Evolutionary conservation across 2,113 vertebrate genomes (phyloP).

Genomic region (Hucho hucho): DNA sequence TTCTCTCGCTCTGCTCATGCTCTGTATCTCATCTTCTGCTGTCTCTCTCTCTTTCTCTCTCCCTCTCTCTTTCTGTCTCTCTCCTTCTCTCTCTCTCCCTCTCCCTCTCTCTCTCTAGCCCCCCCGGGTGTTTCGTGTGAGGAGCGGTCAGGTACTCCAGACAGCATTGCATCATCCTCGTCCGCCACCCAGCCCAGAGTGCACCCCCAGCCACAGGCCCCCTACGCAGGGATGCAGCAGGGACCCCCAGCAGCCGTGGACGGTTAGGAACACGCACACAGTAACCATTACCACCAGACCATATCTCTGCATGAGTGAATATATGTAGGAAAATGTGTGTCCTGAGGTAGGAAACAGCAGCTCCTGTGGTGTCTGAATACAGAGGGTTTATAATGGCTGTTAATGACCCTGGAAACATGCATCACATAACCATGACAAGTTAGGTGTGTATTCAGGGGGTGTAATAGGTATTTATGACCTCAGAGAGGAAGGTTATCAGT

Average conservation of each 20-base stretch:
- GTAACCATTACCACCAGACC: neutral
- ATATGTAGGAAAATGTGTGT: too few relatives aligned
- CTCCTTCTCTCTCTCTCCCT: neutral
- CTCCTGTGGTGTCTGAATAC: neutral
- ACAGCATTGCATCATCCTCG: slow-evolving; percentile 94
- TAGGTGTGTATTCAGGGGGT: neutral
- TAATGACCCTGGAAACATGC: neutral
- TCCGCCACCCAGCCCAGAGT: slow-evolving; percentile 86
- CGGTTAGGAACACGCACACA: slow-evolving; percentile 73
- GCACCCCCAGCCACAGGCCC: slow-evolving; percentile 80
- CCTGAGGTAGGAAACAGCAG: neutral
- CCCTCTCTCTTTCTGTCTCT: neutral
- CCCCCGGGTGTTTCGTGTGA: slow-evolving; percentile 77
- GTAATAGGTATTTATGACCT: neutral
- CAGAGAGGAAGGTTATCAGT: neutral
- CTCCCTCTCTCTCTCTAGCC: slow-evolving; percentile 60
- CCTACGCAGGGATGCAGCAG: slow-evolving; percentile 86
- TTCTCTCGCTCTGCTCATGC: neutral
- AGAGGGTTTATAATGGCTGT: neutral
- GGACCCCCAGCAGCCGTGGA: slow-evolving; percentile 85
- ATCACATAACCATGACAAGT: neutral
- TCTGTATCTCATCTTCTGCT: neutral
- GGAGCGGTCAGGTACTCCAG: slow-evolving; percentile 92
- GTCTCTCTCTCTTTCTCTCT: neutral
- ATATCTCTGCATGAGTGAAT: neutral